Base-by-base conservation (phyloP, 2,113 vertebrate genomes). In the Percina caprodes region DNA sequence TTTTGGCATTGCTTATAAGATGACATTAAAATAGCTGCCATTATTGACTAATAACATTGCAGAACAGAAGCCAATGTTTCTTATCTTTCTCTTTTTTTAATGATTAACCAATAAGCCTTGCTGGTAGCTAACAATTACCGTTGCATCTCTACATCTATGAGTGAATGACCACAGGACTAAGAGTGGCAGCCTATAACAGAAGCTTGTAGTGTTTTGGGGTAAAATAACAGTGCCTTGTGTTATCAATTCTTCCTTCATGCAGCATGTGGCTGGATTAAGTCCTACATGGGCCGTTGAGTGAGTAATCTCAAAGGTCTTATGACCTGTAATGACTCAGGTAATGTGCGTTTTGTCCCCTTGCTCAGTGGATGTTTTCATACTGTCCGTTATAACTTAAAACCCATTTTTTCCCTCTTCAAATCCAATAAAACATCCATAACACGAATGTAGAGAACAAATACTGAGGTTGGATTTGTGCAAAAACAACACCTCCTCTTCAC, bases 281-380 rank as follows among this genome's bases (percentile, higher is more conserved):
- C 48, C 30, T 52, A 21, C 15, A n/a, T 11, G 11, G 33, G 54
- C 15, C 33, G 5, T 16, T 62, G 76, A 79, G 35, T 33, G 58
- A 79, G 48, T 55, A 33, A 30, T 66, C 51, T 26, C 26, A 55
- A 58, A n/a, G 67, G 19, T 5, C 30, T 42, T 5, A 59, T 61
- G 60, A 62, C 59, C 72, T 67, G 0, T 76, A 79, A 56, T 18
- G 35, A 58, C 33, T 6, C 68, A 65, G 58, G 48, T 54, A 33
- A 65, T 65, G 26, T 71, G 49, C 35, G 51, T 35, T 55, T 62
- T 45, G 55, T 35, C 15, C 6, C 2, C 54, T 1, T 18, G 12
- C 7, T 26, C 24, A 39, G 33, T 60, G 33, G 55, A 69, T 74
- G 45, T 61, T 26, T n/a, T 46, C 35, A 11, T 15, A 18, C 18